These are phyloP conservation scores for Magallana nippona DNA, from an alignment of 2,888 invertebrate species.

Conservation along the genomic window DNA sequence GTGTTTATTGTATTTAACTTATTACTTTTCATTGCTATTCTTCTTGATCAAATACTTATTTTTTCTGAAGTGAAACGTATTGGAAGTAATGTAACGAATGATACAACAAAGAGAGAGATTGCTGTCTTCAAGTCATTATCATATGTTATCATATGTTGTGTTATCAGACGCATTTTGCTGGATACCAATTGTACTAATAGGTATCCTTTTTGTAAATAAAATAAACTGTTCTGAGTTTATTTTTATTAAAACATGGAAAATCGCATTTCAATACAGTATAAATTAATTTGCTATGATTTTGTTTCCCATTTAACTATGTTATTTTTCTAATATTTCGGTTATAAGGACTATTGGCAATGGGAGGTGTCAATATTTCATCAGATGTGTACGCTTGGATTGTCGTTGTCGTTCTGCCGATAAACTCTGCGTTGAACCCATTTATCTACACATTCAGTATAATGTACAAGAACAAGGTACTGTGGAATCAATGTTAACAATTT, in stretches of 20 bases:
- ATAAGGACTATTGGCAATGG: slow-evolving; percentile 30
- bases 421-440: slow-evolving; percentile 46
- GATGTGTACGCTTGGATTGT: slow-evolving; percentile 43
- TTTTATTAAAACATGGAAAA: too few species aligned
- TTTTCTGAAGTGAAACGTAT: slow-evolving; percentile 38
- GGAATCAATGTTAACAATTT: too few species aligned
- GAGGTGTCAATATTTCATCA: slow-evolving; percentile 33
- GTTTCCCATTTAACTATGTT: background rate
- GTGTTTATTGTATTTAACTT: slow-evolving; percentile 50
- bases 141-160: slow-evolving; percentile 42
- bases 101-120: slow-evolving; percentile 36
- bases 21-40: slow-evolving; percentile 38
- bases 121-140: slow-evolving; percentile 44
- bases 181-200: slow-evolving; percentile 49
- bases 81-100: background rate
- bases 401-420: slow-evolving; percentile 45
- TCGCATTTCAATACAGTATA: too few species aligned
- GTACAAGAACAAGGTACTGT: slow-evolving; percentile 17
- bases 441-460: slow-evolving; percentile 42
- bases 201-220: background rate
- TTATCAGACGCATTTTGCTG: slow-evolving; percentile 49
- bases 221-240: too few species aligned
- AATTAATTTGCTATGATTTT: too few species aligned
- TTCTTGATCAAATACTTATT: slow-evolving; percentile 41
- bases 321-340: too few species aligned